Percentiles rank a stretch among this genome's conserved stretches.
phyloP scores from a whole-genome alignment of 2,888 invertebrate genomes.

The Cinara cedri region DNA sequence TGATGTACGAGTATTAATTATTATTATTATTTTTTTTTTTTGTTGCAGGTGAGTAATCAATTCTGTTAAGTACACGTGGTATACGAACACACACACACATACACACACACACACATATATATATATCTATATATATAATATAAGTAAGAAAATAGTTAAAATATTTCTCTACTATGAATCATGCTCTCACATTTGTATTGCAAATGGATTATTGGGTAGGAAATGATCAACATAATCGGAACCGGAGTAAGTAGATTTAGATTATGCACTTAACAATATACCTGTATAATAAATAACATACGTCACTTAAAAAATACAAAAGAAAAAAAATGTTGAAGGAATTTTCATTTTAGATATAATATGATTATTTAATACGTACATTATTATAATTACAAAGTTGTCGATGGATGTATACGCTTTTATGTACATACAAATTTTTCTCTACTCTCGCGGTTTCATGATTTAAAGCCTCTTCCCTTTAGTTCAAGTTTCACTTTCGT shows the following conservation, averaged over 20 bases:
- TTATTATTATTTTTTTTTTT: background rate
- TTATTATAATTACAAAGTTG: background rate
- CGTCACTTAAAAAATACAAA: background rate
- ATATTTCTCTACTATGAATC: conserved; percentile 43
- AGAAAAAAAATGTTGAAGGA: background rate
- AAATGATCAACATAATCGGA: conserved; percentile 10
- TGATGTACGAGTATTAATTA: background rate
- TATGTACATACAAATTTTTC: background rate
- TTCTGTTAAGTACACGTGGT: too few relatives aligned
- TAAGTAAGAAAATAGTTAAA: conserved; percentile 22
- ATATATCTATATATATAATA: too few relatives aligned
- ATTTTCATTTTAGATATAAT: background rate
- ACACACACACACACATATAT: background rate
- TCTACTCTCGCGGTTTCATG: background rate
- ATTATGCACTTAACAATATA: too few relatives aligned
- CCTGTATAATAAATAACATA: background rate
- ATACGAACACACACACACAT: background rate
- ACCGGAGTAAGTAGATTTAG: conserved; percentile 40
- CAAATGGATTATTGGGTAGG: conserved; percentile 51
- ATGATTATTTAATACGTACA: conserved; percentile 12
- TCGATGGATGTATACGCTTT: background rate
- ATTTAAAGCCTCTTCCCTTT: background rate
- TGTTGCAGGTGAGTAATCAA: conserved; percentile 50
- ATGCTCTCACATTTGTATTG: conserved; percentile 51
- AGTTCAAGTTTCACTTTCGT: conserved; percentile 37